Evolutionary conservation across 2,113 vertebrate species (phyloP).

Genomic region (Caranx ignobilis): DNA sequence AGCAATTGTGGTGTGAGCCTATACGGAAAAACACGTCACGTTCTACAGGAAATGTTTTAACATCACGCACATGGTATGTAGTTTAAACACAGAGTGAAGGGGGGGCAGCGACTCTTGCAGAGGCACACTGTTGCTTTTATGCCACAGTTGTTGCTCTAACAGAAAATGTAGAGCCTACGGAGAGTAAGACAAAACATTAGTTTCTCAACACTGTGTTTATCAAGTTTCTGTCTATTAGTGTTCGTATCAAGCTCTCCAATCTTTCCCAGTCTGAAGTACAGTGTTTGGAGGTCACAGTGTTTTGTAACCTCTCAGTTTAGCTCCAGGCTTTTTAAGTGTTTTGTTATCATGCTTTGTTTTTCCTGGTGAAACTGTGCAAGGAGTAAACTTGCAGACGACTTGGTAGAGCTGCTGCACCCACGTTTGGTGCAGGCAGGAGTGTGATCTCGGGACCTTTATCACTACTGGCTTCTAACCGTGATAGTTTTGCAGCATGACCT

Average conservation of each 20-base stretch:
- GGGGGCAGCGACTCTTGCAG: background rate
- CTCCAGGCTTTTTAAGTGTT: background rate
- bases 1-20: background rate
- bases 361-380: background rate
- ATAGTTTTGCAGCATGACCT: constrained; percentile 41
- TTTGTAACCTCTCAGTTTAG: background rate
- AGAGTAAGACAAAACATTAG: background rate
- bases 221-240: too few relatives aligned
- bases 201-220: background rate
- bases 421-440: constrained; percentile 26
- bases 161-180: background rate
- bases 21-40: constrained; percentile 9
- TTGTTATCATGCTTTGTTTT: background rate
- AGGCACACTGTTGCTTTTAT: background rate
- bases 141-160: background rate
- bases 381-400: constrained; percentile 13
- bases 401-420: background rate
- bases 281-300: background rate
- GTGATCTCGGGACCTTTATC: constrained; percentile 17
- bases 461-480: background rate
- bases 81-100: background rate
- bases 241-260: too few relatives aligned
- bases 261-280: background rate
- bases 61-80: background rate
- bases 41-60: background rate